Evolutionary conservation across 2,113 vertebrate genomes (phyloP).

Genomic region (Paramisgurnus dabryanus): DNA sequence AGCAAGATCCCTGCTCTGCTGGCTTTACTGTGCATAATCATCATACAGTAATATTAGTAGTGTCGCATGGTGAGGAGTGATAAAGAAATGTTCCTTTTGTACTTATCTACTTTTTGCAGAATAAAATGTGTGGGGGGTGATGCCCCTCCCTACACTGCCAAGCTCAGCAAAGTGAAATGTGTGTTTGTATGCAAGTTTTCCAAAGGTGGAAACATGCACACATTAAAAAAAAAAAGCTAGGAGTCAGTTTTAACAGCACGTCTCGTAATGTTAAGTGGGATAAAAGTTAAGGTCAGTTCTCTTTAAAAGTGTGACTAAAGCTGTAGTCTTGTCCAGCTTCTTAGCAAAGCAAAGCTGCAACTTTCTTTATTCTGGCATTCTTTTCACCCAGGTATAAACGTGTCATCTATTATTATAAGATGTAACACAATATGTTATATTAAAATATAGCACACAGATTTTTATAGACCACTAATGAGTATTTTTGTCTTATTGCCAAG

Average conservation of each 20-base stretch:
- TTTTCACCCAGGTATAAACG: too few relatives aligned
- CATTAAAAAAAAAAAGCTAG: conserved; percentile 25
- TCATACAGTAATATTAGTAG: not conserved
- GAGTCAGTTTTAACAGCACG: not conserved
- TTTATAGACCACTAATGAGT: too few relatives aligned
- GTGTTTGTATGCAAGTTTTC: conserved; percentile 6
- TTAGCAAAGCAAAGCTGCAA: too few relatives aligned
- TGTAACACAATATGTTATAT: too few relatives aligned
- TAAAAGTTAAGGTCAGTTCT: too few relatives aligned
- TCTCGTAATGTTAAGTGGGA: not conserved
- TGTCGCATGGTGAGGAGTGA: not conserved
- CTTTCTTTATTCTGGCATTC: too few relatives aligned
- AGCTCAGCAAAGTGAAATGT: conserved; percentile 20
- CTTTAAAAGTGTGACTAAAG: too few relatives aligned
- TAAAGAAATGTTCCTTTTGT: not conserved
- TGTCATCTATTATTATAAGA: too few relatives aligned
- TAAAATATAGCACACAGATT: too few relatives aligned
- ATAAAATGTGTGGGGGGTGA: not conserved
- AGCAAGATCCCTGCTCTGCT: not conserved
- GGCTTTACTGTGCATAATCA: conserved; percentile 1
- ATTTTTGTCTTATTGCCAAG: too few relatives aligned
- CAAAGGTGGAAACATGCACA: not conserved
- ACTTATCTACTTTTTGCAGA: conserved; percentile 13
- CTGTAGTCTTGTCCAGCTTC: too few relatives aligned
- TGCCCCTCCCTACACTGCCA: not conserved